Base-by-base conservation (phyloP, 2,888 invertebrate species). In the Apamea monoglypha region DNA sequence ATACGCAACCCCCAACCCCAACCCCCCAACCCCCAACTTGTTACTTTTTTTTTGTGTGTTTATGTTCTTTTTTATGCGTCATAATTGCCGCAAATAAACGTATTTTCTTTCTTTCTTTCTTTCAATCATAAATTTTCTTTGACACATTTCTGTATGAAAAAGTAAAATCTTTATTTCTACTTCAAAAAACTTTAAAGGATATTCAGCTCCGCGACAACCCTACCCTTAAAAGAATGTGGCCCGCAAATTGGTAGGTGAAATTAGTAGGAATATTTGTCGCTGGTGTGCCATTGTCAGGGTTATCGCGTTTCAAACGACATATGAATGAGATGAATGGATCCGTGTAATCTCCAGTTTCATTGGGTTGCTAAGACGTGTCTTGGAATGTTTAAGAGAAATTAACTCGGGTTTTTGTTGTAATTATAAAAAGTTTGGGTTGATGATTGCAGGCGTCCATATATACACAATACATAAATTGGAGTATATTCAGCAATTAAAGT, bases 241-340 rank as follows among this genome's bases (percentile, higher is more conserved):
- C 94, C 90, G 95, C 95, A 93, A 95, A 94, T 95, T 93, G 93
- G 93, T 91, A 94, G 94, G 94, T 93, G 94, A 95, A 95, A 95
- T 95, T 94, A 94, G 94, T 94, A 93, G 93, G 92, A 92, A 93
- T 92, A 92, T 91, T 92, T 93, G 91, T 90, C 89, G 90, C 89
- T 85, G 86, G 83, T 81, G 86, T 53, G 71, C 86, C 85, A 88
- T 87, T 87, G 86, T 91, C 83, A 90, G 85, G 89, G 93, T 93
- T 93, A 91, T 94, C 94, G 92, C 92, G 89, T 93, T 93, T 93
- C 93, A 90, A 87, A 83, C 82, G 85, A 81, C 85, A 80, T 85
- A 63, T 78, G 86, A 76, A 85, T 75, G 68, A 78, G 47, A 61
- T 83, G 84, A 87, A 90, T 86, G 83, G 87, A 85, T 81, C 87